These are phyloP conservation scores for Phataginus tricuspis DNA, from an alignment of 2,797 vertebrate genomes.

Conservation along the genomic window DNA sequence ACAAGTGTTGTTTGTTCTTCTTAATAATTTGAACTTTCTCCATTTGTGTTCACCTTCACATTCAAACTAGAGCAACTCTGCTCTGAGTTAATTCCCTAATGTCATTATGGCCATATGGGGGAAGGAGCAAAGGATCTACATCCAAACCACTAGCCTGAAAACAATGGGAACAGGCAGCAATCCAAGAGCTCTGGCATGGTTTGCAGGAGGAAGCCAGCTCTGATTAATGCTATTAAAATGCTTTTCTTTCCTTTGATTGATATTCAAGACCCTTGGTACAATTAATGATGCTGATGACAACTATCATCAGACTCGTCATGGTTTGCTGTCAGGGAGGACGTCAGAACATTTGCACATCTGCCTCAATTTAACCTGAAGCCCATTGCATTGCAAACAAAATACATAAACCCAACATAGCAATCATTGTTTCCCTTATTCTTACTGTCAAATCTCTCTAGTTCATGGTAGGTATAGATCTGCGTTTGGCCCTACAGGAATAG, in stretches of 20 bases:
- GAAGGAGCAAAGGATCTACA: slow-evolving; percentile 73
- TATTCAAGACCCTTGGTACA: slow-evolving; percentile 80
- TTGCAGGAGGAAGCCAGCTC: slow-evolving; percentile 75
- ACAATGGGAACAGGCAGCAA: slow-evolving; percentile 84
- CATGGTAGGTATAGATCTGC: not conserved
- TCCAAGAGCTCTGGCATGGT: slow-evolving; percentile 83
- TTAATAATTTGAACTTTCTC: slow-evolving; percentile 83
- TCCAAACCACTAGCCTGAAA: slow-evolving; percentile 81
- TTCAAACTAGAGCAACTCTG: slow-evolving; percentile 82
- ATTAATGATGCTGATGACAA: slow-evolving; percentile 70
- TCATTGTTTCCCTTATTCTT: slow-evolving; percentile 65
- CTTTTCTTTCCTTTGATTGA: slow-evolving; percentile 80
- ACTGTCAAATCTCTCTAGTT: slow-evolving; percentile 46
- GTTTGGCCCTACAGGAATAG: not conserved
- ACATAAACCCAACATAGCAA: slow-evolving; percentile 62
- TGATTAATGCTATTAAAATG: slow-evolving; percentile 79
- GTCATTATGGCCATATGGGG: slow-evolving; percentile 77
- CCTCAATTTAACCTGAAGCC: slow-evolving; percentile 75
- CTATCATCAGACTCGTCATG: slow-evolving; percentile 64
- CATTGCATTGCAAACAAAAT: slow-evolving; percentile 81
- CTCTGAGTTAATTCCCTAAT: slow-evolving; percentile 85
- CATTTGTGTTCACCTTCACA: slow-evolving; percentile 83
- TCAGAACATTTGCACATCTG: slow-evolving; percentile 59
- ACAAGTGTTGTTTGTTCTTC: slow-evolving; percentile 85
- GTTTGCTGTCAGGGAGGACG: slow-evolving; percentile 61